Evolutionary conservation across 2,888 invertebrate species (phyloP), one percentile per base, ranked within the genome.

Genomic region (Epicampocera succincta): DNA sequence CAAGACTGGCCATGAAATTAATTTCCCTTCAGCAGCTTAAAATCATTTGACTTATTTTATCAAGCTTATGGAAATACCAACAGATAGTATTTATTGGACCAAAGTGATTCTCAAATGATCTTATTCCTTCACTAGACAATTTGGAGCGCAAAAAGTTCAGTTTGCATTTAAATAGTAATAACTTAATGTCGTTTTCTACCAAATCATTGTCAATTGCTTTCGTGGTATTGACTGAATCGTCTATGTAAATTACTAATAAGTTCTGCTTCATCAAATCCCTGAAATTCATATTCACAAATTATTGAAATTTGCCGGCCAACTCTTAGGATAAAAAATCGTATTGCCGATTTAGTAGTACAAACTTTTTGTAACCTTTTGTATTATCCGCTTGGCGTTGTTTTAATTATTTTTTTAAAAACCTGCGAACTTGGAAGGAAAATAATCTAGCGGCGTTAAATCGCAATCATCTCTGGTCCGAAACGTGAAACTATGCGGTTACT

Each of bases 171-270:
- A 21, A 9, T 12, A 50, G 19, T 12, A 21, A 21, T 12, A 50
- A 19, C 12, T 50, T 19, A 50, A 50, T 0, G 12, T 1, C 21
- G 19, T 50, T 50, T 11, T 50, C 19, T 12, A 17, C 12, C 4
- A 50, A 50, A 21, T 50, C 21, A 21, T 50, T 21, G n/a, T 44
- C 44, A 44, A 44, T n/a, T n/a, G n/a, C n/a, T 44, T 6, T 44
- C 11, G 75, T 68, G 38, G 65, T 56, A 17, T 69, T 58, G 15
- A 71, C 58, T 25, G 71, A 58, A 40, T 77, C 71, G 42, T 78
- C 77, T 72, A 66, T 66, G 13, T 72, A 78, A 19, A 72, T 15
- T 0, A 78, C 50, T 8, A 72, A 33, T 11, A 38, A 46, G 9
- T 54, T 52, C 6, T 54, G 48, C 19, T 63, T 52, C 12, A 77